Conservation (phyloP, 2,888 invertebrate genomes). For the Pegoplata infirma region DNA sequence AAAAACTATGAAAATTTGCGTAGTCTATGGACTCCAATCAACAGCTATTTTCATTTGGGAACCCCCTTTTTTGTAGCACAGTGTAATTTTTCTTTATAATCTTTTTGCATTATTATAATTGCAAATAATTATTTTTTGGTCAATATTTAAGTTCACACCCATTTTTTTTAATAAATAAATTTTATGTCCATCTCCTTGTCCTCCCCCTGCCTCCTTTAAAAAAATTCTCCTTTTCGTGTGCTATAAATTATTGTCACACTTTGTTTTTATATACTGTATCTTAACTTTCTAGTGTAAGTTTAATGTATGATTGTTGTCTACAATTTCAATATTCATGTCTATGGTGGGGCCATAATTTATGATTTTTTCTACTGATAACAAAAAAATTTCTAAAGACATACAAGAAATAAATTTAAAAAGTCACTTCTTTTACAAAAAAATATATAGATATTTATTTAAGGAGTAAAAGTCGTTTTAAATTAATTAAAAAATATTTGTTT, state of each 20-base stretch:
- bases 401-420: background rate
- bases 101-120: too few species aligned
- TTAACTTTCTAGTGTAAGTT: background rate
- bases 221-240: conserved; percentile 37
- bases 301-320: background rate
- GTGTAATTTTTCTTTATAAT: too few species aligned
- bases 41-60: too few species aligned
- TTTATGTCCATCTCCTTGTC: too few species aligned
- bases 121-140: too few species aligned
- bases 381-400: background rate
- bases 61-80: too few species aligned
- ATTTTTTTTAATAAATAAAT: background rate
- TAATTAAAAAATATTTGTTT: background rate
- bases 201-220: background rate
- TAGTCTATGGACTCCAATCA: too few species aligned
- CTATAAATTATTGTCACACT: conserved; percentile 58
- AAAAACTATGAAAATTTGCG: too few species aligned
- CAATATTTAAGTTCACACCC: too few species aligned
- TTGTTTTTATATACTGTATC: conserved; percentile 1
- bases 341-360: conserved; percentile 55
- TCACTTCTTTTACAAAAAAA: background rate
- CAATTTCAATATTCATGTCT: conserved; percentile 42
- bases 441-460: background rate
- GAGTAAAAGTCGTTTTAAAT: background rate
- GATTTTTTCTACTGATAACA: conserved; percentile 53